Conservation (phyloP, 2,113 vertebrate genomes). For the Picathartes gymnocephalus region DNA sequence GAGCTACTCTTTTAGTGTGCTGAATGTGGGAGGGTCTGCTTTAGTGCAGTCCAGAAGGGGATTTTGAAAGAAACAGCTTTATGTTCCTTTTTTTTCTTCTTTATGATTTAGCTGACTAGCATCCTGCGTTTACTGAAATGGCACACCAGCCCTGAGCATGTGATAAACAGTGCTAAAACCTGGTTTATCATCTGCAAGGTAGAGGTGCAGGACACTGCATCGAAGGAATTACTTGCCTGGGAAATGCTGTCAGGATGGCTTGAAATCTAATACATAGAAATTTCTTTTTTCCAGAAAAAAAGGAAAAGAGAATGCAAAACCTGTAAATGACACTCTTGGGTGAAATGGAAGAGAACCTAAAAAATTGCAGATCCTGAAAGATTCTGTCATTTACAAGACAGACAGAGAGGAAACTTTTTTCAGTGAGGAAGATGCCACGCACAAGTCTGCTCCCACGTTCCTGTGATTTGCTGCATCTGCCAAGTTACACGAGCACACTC, state of each 20-base stretch:
- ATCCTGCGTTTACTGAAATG: neutral
- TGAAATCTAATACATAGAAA: neutral
- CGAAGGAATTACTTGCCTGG: neutral
- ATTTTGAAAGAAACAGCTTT: slow-evolving; percentile 12
- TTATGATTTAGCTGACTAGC: neutral
- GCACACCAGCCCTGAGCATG: neutral
- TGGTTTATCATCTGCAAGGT: neutral
- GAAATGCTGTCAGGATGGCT: neutral
- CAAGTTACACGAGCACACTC: neutral
- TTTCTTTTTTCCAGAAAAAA: neutral
- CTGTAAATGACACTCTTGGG: neutral
- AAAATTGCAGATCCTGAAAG: neutral
- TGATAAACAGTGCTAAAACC: neutral
- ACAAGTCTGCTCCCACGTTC: neutral
- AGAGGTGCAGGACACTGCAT: neutral
- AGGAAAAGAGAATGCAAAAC: neutral
- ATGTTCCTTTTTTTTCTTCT: neutral
- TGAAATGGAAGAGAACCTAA: neutral
- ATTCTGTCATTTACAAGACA: neutral
- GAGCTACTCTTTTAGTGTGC: neutral
- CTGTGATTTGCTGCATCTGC: slow-evolving; percentile 30
- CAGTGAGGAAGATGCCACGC: neutral
- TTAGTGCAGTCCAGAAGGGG: neutral
- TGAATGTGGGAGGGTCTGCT: neutral
- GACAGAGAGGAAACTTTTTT: neutral